A percentile compares a stretch with the other conserved stretches of the same genome.
These are phyloP conservation scores for Enteromius afrohamiltoni DNA, from an alignment of 2,797 vertebrate species.

Conservation along the genomic window DNA sequence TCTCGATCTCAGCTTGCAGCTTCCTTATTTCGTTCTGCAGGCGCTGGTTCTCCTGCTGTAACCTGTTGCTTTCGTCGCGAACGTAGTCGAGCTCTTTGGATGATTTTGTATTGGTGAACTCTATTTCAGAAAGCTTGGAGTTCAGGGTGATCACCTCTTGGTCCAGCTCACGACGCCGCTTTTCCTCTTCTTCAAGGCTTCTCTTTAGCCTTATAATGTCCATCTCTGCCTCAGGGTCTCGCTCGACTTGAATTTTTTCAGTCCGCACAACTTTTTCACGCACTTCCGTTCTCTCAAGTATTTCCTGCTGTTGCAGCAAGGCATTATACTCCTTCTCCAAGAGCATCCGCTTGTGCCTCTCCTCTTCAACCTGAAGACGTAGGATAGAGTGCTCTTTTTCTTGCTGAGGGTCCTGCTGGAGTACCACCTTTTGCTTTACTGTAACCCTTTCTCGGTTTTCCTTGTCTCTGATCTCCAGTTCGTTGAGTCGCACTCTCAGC, in stretches of 20 bases:
- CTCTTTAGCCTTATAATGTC: slow-evolving; percentile 89
- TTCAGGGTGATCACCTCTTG: slow-evolving; percentile 80
- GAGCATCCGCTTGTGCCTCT: slow-evolving; percentile 85
- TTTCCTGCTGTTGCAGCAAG: slow-evolving; percentile 81
- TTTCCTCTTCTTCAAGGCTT: slow-evolving; percentile 89
- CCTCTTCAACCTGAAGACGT: slow-evolving; percentile 90
- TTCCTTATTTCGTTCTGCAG: slow-evolving; percentile 89
- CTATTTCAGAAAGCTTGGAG: slow-evolving; percentile 85
- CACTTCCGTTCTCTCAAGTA: slow-evolving; percentile 88
- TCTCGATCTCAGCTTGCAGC: slow-evolving; percentile 91
- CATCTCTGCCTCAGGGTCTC: slow-evolving; percentile 86
- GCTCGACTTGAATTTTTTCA: slow-evolving; percentile 93
- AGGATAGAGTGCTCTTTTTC: slow-evolving; percentile 93
- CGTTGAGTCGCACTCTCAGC: slow-evolving; percentile 82
- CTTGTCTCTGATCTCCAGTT: slow-evolving; percentile 87
- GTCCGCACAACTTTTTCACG: slow-evolving; percentile 95
- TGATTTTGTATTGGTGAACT: slow-evolving; percentile 93
- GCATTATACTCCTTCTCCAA: slow-evolving; percentile 87
- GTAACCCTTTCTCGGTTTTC: slow-evolving; percentile 92
- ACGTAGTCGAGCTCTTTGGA: slow-evolving; percentile 90
- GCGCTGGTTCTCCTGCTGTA: slow-evolving; percentile 92
- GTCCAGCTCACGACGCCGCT: slow-evolving; percentile 84
- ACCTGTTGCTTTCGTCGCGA: slow-evolving; percentile 88
- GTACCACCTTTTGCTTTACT: slow-evolving; percentile 93
- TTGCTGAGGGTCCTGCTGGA: slow-evolving; percentile 96